Conservation (phyloP, 2,797 vertebrate genomes). For the Lagothrix lagotricha region DNA sequence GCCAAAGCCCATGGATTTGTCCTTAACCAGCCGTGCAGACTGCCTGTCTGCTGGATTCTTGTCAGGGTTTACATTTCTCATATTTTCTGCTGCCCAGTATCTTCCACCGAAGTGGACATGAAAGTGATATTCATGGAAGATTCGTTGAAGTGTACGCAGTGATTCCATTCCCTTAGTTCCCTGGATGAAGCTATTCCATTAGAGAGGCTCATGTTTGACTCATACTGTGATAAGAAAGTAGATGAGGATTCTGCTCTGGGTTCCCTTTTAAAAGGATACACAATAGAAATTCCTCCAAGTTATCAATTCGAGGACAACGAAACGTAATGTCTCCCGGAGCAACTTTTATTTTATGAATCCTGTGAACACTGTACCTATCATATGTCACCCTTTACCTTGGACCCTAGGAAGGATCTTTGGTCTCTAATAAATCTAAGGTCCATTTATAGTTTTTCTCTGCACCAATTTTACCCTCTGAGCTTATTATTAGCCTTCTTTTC, state of each 20-base stretch:
- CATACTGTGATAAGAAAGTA: neutral
- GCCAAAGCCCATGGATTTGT: neutral
- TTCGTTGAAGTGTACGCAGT: too few relatives aligned
- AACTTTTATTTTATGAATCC: neutral
- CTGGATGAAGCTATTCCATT: neutral
- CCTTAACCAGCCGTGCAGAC: neutral
- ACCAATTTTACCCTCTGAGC: neutral
- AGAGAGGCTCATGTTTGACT: neutral
- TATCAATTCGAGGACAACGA: neutral
- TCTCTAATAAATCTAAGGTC: neutral
- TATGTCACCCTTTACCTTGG: neutral
- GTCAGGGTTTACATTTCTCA: neutral
- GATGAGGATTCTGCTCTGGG: neutral
- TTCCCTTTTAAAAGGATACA: neutral
- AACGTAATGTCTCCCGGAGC: neutral
- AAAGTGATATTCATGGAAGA: neutral
- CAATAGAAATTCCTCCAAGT: neutral
- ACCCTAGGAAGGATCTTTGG: neutral
- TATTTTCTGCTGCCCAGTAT: neutral
- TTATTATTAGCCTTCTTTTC: neutral
- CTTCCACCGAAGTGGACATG: neutral
- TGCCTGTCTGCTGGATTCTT: neutral
- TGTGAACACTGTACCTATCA: neutral
- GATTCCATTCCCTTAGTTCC: neutral
- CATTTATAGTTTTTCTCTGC: neutral